A percentile compares a stretch with the other conserved stretches of the same genome.
These are phyloP conservation scores for Ladona fulva DNA, from an alignment of 1,140 invertebrate genomes.

Conservation along the genomic window DNA sequence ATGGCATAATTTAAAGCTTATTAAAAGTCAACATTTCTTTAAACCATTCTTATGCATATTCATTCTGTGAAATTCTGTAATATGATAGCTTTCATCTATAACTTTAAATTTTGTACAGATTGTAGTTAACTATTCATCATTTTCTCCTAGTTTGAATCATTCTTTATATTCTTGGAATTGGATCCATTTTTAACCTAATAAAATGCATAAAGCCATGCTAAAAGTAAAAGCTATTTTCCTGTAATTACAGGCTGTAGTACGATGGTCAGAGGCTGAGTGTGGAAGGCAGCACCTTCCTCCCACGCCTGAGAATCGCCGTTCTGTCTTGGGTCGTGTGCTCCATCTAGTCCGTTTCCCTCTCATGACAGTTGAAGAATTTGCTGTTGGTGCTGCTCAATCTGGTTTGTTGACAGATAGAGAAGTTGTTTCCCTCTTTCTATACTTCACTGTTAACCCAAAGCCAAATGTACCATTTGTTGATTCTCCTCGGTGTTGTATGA, in stretches of 20 bases:
- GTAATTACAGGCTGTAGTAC: conserved; percentile 23
- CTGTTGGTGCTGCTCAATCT: conserved; percentile 65
- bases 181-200: no score
- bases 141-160: no score
- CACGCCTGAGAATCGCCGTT: conserved; percentile 60
- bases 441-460: conserved; percentile 70
- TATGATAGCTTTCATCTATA: no score
- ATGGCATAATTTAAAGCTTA: no score
- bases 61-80: no score
- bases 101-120: no score
- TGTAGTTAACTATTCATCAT: no score
- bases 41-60: no score
- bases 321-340: conserved; percentile 57
- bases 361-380: conserved; percentile 84
- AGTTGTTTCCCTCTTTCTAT: conserved; percentile 68
- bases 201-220: no score
- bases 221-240: no score
- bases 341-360: conserved; percentile 72
- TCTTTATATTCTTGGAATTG: no score
- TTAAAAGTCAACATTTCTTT: no score
- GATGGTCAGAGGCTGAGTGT: conserved; percentile 78
- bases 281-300: conserved; percentile 50
- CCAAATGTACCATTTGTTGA: conserved; percentile 62
- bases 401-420: conserved; percentile 67
- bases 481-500: conserved; percentile 69